Conservation (phyloP, 2,113 vertebrate genomes). For the Mungos mungo region DNA sequence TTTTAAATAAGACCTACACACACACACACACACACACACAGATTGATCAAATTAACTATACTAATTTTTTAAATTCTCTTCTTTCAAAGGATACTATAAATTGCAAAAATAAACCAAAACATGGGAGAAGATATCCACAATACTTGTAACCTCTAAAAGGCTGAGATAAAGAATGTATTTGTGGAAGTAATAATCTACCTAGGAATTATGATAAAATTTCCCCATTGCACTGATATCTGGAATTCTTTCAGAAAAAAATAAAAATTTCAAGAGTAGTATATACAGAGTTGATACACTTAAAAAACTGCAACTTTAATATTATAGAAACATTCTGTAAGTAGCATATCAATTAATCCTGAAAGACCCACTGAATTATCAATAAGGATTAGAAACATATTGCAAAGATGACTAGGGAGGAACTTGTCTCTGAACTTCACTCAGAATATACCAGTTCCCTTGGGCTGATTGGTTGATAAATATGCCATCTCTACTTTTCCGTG, state of each 20-base stretch:
- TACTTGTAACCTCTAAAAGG: neutral
- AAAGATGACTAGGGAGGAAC: neutral
- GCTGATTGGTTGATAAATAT: neutral
- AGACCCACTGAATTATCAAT: neutral
- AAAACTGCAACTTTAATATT: neutral
- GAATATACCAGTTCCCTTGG: neutral
- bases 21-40: neutral
- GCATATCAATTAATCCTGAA: neutral
- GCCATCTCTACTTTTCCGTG: neutral
- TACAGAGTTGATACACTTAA: neutral
- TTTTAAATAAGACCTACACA: neutral
- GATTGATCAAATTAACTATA: neutral
- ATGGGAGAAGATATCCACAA: neutral
- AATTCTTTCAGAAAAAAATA: neutral
- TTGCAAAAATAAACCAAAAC: neutral
- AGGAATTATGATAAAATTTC: neutral
- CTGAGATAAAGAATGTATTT: neutral
- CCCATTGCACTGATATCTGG: neutral
- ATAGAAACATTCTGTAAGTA: neutral
- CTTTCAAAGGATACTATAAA: neutral
- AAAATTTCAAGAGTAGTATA: neutral
- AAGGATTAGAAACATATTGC: neutral
- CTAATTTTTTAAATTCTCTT: neutral
- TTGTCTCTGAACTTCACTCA: too few species aligned
- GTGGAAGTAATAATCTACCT: neutral